Evolutionary conservation across 2,797 vertebrate genomes (phyloP).

Genomic region (Hozukius guyotensis): DNA sequence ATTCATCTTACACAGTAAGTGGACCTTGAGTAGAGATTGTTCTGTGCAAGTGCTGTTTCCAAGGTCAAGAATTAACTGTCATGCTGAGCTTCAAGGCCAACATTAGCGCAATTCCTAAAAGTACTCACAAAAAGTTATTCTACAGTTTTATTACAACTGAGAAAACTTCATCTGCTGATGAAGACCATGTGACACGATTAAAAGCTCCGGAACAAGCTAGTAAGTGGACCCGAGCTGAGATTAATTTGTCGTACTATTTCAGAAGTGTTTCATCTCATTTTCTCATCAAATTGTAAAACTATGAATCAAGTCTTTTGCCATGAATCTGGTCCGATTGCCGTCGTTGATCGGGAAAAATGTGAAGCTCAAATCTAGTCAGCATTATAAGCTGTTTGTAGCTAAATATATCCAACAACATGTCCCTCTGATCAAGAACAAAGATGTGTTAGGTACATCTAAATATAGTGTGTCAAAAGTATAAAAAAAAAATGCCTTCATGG

Average conservation of each 20-base stretch:
- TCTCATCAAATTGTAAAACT: not conserved
- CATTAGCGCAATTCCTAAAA: not conserved
- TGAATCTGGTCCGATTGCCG: not conserved
- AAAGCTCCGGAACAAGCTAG: not conserved
- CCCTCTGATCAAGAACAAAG: not conserved
- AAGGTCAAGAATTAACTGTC: not conserved
- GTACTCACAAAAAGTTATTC: not conserved
- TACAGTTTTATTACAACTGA: not conserved
- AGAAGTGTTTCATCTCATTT: not conserved
- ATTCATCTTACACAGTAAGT: not conserved
- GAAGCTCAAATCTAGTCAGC: not conserved
- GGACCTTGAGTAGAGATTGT: not conserved
- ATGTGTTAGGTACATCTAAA: slow-evolving; percentile 14
- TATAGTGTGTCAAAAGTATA: slow-evolving; percentile 18
- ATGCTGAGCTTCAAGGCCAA: not conserved
- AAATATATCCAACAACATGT: slow-evolving; percentile 6
- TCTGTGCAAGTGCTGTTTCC: not conserved
- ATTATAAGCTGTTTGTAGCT: not conserved
- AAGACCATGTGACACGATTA: not conserved
- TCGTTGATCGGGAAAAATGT: not conserved
- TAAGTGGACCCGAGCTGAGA: not conserved
- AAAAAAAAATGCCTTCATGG: not conserved
- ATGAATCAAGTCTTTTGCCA: not conserved
- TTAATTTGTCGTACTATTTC: not conserved
- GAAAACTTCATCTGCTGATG: not conserved